Evolutionary conservation across 2,888 invertebrate genomes (phyloP).

Genomic region (Drosophila subsilvestris): DNA sequence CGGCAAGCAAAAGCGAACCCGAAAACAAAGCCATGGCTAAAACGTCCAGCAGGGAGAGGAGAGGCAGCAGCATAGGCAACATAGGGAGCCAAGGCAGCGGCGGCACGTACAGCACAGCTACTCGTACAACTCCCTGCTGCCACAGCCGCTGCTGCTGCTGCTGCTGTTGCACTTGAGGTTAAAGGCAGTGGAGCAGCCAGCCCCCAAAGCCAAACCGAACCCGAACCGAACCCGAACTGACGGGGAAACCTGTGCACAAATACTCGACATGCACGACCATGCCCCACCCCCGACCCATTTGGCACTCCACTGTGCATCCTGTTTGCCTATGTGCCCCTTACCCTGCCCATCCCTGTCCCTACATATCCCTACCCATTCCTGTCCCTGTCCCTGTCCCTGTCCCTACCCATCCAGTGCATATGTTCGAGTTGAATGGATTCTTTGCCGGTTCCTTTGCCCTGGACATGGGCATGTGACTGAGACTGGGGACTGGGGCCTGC

Average conservation of each 20-base stretch:
- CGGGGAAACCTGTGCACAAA: slow-evolving; percentile 50
- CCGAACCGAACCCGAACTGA: slow-evolving; percentile 20
- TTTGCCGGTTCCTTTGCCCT: slow-evolving; percentile 21
- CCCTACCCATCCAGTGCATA: slow-evolving; percentile 50
- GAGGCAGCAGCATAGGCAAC: slow-evolving; percentile 6
- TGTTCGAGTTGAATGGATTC: slow-evolving; percentile 64
- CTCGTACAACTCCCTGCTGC: slow-evolving; percentile 23
- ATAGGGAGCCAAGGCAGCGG: slow-evolving; percentile 4
- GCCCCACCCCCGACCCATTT: slow-evolving; percentile 9
- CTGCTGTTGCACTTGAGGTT: slow-evolving; percentile 57
- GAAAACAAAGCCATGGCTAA: slow-evolving; percentile 74
- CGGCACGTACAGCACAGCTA: slow-evolving; percentile 16
- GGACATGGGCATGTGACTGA: not conserved
- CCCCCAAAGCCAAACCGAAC: slow-evolving; percentile 24
- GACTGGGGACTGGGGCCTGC: too few relatives aligned
- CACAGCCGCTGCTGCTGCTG: slow-evolving; percentile 30
- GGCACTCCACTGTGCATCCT: slow-evolving; percentile 45
- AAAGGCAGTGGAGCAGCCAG: slow-evolving; percentile 52
- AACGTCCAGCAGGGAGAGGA: slow-evolving; percentile 41
- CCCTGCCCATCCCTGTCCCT: not conserved
- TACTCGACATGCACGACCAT: slow-evolving; percentile 48
- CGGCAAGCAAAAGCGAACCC: slow-evolving; percentile 66
- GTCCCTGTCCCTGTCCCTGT: not conserved
- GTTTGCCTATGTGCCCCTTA: slow-evolving; percentile 28
- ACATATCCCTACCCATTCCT: not conserved